Base-by-base conservation (phyloP, 1,140 invertebrate species). In the Musca domestica region DNA sequence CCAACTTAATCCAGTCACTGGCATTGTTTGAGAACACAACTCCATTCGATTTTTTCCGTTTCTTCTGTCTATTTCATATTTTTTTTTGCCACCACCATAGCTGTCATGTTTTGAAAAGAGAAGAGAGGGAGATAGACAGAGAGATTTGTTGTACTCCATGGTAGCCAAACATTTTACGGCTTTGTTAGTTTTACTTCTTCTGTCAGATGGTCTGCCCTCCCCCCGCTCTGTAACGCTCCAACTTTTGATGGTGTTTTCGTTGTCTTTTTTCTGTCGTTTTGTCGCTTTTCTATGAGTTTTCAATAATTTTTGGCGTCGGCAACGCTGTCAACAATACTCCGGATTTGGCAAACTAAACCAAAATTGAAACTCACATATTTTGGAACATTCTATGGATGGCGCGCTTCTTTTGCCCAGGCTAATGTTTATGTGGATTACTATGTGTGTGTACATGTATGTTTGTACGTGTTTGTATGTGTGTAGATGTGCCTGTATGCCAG, bases 281-380 rank as follows among this genome's bases (percentile, higher is more conserved):
- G 17, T 51, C 20, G 20, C n/a, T 51, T 61, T 61, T 61, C 34
- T 34, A 30, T 61, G 56, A 41, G 56, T 41, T 61, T 61, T 61
- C 56, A 61, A 61, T 61, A 61, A 61, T 61, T 61, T 61, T 61
- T 61, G 56, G 56, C 56, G 56, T 61, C 56, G 30, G 56, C 34
- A 61, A 61, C 56, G 56, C 56, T 61, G 56, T 61, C 56, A 61
- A 61, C 56, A 61, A 61, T 61, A 61, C 56, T 61, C 56, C 56
- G 56, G 56, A 61, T 61, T 61, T 61, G 56, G 56, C 56, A 61
- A 58, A 61, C 56, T 34, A 61, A 61, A 61, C 56, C 56, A 61
- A 41, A 41, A 41, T 41, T 41, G 34, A 41, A 41, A 41, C 19
- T 30, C 34, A 61, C 56, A 61, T 61, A 61, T 61, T 61, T 61